These are phyloP conservation scores for Latrodectus elegans DNA, from an alignment of 2,888 invertebrate species.

Conservation along the genomic window DNA sequence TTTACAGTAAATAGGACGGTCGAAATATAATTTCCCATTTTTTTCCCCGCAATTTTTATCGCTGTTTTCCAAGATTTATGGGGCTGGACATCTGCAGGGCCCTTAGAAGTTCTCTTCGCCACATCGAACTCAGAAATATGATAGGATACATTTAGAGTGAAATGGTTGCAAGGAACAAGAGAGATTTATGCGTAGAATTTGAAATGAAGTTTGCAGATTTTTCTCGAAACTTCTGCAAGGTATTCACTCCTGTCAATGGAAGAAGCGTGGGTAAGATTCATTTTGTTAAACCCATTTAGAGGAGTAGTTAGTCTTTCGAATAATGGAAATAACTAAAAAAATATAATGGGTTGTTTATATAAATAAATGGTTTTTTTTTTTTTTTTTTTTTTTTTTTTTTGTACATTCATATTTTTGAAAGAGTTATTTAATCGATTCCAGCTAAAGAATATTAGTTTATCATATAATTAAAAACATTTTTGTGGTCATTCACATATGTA, in stretches of 20 bases:
- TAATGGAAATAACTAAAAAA: too few relatives aligned
- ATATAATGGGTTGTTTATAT: too few relatives aligned
- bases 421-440: too few relatives aligned
- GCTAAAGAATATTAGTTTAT: too few relatives aligned
- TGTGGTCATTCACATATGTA: too few relatives aligned
- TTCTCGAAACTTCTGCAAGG: neutral
- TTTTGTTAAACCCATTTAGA: neutral
- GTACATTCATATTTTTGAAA: too few relatives aligned
- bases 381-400: too few relatives aligned
- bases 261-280: neutral
- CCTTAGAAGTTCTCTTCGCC: conserved; percentile 5
- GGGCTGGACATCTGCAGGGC: conserved; percentile 44
- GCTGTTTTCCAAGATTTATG: conserved; percentile 34
- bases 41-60: neutral
- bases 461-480: too few relatives aligned
- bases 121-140: conserved; percentile 8
- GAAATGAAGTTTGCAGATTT: neutral
- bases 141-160: neutral
- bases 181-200: conserved; percentile 11
- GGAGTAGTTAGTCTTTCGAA: too few relatives aligned
- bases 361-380: too few relatives aligned
- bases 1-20: conserved; percentile 45
- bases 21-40: conserved; percentile 37
- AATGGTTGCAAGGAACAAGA: neutral
- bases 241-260: neutral